phyloP scores from a whole-genome alignment of 2,797 vertebrate genomes.

The Halcyon smyrnensis region DNA sequence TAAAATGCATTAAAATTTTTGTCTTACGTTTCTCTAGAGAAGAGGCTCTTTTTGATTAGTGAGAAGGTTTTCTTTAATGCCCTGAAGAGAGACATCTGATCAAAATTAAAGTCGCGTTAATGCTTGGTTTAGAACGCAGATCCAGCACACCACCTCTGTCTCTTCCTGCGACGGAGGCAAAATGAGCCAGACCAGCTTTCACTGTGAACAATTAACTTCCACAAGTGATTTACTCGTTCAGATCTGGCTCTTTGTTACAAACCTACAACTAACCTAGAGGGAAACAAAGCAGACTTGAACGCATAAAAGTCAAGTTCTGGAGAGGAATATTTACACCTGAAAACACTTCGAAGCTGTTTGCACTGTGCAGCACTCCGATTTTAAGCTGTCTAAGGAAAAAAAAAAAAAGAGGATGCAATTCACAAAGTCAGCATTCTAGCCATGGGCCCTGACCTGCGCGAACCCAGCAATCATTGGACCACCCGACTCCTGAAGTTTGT shows the following conservation, averaged over 20 bases:
- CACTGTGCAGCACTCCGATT: background rate
- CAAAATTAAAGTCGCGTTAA: conserved; percentile 36
- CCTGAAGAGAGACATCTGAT: conserved; percentile 68
- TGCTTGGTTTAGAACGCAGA: conserved; percentile 30
- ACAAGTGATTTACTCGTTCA: conserved; percentile 59
- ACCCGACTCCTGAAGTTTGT: conserved; percentile 43
- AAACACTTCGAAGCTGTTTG: background rate
- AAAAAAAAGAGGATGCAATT: background rate
- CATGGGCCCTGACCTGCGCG: background rate
- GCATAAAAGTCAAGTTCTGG: conserved; percentile 16
- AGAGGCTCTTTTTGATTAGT: conserved; percentile 61
- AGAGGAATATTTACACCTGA: conserved; percentile 58
- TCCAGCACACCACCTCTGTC: conserved; percentile 56
- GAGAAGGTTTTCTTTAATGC: conserved; percentile 65
- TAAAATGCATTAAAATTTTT: conserved; percentile 38
- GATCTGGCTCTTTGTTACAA: conserved; percentile 55
- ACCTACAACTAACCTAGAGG: background rate
- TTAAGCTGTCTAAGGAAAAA: background rate
- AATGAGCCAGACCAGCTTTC: conserved; percentile 65
- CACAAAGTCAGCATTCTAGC: conserved; percentile 46
- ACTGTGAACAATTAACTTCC: conserved; percentile 71
- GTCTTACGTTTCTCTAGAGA: conserved; percentile 61
- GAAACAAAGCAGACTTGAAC: conserved; percentile 54
- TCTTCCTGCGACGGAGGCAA: conserved; percentile 48
- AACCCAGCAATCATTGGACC: conserved; percentile 16